Base-by-base conservation (phyloP, 2,888 invertebrate genomes). In the Acleris cristana region DNA sequence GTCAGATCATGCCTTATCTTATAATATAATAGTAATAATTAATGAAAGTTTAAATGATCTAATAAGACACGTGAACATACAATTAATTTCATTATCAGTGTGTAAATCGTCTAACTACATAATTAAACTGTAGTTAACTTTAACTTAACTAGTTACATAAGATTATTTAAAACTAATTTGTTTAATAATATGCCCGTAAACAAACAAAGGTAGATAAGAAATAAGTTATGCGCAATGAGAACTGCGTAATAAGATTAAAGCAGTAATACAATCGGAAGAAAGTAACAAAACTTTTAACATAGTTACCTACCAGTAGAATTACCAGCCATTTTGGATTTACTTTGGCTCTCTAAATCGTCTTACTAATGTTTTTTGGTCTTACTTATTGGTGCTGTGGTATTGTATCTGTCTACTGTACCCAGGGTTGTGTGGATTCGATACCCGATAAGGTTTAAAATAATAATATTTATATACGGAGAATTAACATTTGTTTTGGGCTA, bases 21-120 rank as follows among this genome's bases (percentile, higher is more conserved):
- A 48, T 48, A 58, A 58, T 26, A 48, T 48, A 58, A 58, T 58
- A 34, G 58, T 48, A 18, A 48, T 48, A 58, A 58, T 58, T 48
- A 63, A 67, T 54, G 40, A 63, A 67, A 67, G 63, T 58, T 19
- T 40, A 40, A 63, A 58, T 40, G 34, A 30, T 58, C 53, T 54
- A 60, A 44, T 63, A 48, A 53, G 53, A 58, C 54, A 54, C 62
- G 58, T 57, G 34, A 54, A 63, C 63, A 49, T n/a, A 19, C 48
- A 63, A 67, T 67, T 63, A 58, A 52, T 60, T 45, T 49, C 19
- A 21, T 44, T 67, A 67, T 63, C 63, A 26, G 19, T 34, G 62
- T 53, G 54, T 53, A 58, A 63, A 66, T 66, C 66, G 16, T 16
- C 52, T 57, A 53, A 57, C 52, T 18, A 62, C 56, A 56, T 52